Conservation (phyloP, 2,113 vertebrate species). For the Picathartes gymnocephalus region DNA sequence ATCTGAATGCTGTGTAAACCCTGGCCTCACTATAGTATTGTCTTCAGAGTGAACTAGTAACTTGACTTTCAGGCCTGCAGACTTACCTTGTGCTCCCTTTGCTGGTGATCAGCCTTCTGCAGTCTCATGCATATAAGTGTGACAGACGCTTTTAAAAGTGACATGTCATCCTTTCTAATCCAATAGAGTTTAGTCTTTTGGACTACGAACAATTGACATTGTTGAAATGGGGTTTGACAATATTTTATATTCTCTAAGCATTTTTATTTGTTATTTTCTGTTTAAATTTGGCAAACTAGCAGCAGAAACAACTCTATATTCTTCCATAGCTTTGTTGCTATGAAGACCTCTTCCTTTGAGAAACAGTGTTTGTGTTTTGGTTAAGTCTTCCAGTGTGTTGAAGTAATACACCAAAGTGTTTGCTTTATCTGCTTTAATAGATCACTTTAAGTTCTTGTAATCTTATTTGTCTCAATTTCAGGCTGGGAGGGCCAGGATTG, state of each 20-base stretch:
- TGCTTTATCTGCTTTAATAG: neutral
- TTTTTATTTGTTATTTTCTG: neutral
- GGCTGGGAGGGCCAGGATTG: neutral
- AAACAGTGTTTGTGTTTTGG: neutral
- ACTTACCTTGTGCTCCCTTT: neutral
- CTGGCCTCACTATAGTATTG: neutral
- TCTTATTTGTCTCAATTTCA: neutral
- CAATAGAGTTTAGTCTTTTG: neutral
- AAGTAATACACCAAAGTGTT: neutral
- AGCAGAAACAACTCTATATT: neutral
- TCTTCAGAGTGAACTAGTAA: neutral
- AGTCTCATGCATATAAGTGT: neutral
- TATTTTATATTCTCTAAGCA: neutral
- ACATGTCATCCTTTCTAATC: neutral
- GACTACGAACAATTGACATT: fast-evolving
- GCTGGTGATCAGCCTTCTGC: neutral
- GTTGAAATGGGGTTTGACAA: neutral
- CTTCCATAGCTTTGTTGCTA: neutral
- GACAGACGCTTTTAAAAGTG: neutral
- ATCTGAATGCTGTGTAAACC: neutral
- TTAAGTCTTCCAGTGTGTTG: neutral
- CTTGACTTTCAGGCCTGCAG: neutral
- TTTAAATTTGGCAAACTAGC: neutral
- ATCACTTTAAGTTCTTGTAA: neutral
- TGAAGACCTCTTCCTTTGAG: neutral